A percentile compares a stretch with the other conserved stretches of the same genome.
Conservation (phyloP, 2,113 vertebrate genomes). For the Passer domesticus region DNA sequence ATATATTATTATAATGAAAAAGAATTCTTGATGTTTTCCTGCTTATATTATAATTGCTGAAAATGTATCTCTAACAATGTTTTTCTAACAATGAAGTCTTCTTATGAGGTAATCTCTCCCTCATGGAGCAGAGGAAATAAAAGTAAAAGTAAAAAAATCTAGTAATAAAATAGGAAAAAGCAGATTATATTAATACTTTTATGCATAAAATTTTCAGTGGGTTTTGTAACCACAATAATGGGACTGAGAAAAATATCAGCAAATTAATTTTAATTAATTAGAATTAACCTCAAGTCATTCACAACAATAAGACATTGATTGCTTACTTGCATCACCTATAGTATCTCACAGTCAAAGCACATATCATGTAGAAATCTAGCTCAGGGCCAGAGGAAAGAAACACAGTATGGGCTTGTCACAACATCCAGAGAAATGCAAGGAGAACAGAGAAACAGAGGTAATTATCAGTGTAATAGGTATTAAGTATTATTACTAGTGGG, state of each 20-base stretch:
- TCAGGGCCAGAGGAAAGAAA: background rate
- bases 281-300: background rate
- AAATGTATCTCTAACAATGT: background rate
- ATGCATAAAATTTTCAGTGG: background rate
- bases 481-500: background rate
- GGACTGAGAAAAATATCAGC: background rate
- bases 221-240: background rate
- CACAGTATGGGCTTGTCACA: background rate
- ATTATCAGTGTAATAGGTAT: background rate
- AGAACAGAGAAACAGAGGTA: background rate
- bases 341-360: background rate
- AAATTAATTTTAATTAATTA: background rate
- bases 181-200: background rate
- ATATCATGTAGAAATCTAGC: background rate
- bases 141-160: background rate
- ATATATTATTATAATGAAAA: background rate
- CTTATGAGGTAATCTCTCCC: background rate
- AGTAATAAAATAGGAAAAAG: background rate
- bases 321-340: background rate
- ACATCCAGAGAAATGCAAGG: background rate
- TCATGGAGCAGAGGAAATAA: background rate
- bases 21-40: background rate
- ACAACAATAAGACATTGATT: background rate
- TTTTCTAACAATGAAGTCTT: background rate
- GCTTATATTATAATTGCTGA: background rate